Base-by-base conservation (phyloP, 2,888 invertebrate species). In the Xiphydria camelus region DNA sequence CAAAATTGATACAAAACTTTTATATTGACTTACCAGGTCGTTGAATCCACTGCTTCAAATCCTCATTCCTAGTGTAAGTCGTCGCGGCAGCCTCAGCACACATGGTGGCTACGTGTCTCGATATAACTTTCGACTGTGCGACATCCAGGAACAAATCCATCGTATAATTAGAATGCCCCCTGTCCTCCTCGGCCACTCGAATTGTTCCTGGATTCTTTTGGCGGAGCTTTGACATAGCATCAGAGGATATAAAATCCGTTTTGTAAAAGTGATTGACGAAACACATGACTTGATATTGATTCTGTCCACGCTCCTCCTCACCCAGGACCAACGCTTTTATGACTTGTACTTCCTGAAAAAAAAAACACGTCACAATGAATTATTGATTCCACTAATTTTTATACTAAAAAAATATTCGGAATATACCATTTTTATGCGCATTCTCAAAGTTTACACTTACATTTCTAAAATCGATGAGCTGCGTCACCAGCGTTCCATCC, bases 211-310 rank as follows among this genome's bases (percentile, higher is more conserved):
- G 91, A 77, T 93, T 93, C 77, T 84, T 84, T 62, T 96, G 96
- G 73, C 95, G 82, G 38, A 96, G 78, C 75, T 96, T 96, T 22
- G 94, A 90, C 93, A 96, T 95, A 14, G 95, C 95, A 78, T 96
- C 96, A 3, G 95, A 90, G 3, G 95, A 92, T 67, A 96, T 95
- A 73, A 95, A 96, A 67, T 94, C 94, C 58, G 91, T 90, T 77
- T 92, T 93, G 41, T 88, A 86, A 62, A 93, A 91, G 70, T 91
- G 90, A 41, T 89, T 89, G 7, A 94, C 85, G 75, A 95, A 95
- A 75, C 96, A 96, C 77, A 95, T 84, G 4, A 89, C 89, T 78
- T 94, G 93, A 73, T 89, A 88, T 51, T 91, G 91, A 64, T 83
- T 86, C 74, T 94, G 92, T 1, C 93, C 93, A 39, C 92, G 82